These are phyloP conservation scores for Poeciliopsis retropinna DNA, from an alignment of 2,113 vertebrate species.

Conservation along the genomic window DNA sequence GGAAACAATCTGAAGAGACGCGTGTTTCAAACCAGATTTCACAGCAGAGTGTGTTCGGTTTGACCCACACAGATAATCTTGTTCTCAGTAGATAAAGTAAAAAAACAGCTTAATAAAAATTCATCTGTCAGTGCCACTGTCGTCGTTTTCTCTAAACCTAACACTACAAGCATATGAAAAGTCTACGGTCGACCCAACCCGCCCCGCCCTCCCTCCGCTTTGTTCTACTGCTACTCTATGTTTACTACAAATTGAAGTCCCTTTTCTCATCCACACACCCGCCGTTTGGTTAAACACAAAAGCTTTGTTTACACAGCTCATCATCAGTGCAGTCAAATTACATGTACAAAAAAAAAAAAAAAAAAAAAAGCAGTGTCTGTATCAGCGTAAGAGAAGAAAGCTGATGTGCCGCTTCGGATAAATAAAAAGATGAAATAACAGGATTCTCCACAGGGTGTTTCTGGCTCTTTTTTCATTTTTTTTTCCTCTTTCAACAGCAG, in stretches of 20 bases:
- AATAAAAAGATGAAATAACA: conserved; percentile 34
- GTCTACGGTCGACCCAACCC: conserved; percentile 24
- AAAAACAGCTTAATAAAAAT: conserved; percentile 47
- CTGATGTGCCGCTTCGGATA: conserved; percentile 41
- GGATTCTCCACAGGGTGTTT: conserved; percentile 20
- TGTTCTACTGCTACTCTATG: conserved; percentile 60
- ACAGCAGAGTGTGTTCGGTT: conserved; percentile 28
- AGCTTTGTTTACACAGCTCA: conserved; percentile 65
- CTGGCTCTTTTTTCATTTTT: not conserved
- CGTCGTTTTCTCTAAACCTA: conserved; percentile 42
- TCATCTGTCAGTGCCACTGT: conserved; percentile 25
- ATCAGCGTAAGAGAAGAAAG: conserved; percentile 35
- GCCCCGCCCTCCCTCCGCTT: conserved; percentile 8
- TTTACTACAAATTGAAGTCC: conserved; percentile 67
- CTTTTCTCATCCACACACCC: conserved; percentile 78
- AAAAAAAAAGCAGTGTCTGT: conserved; percentile 21
- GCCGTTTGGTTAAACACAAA: conserved; percentile 75
- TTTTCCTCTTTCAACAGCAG: conserved; percentile 5
- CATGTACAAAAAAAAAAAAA: conserved; percentile 32
- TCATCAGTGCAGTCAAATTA: conserved; percentile 57
- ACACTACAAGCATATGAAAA: conserved; percentile 49
- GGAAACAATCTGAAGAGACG: conserved; percentile 12
- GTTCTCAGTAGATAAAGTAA: conserved; percentile 22
- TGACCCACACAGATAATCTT: conserved; percentile 1
- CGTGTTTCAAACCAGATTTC: conserved; percentile 27